A percentile compares a stretch with the other conserved stretches of the same genome.
phyloP scores from a whole-genome alignment of 2,113 vertebrate genomes.

The Siniperca chuatsi region DNA sequence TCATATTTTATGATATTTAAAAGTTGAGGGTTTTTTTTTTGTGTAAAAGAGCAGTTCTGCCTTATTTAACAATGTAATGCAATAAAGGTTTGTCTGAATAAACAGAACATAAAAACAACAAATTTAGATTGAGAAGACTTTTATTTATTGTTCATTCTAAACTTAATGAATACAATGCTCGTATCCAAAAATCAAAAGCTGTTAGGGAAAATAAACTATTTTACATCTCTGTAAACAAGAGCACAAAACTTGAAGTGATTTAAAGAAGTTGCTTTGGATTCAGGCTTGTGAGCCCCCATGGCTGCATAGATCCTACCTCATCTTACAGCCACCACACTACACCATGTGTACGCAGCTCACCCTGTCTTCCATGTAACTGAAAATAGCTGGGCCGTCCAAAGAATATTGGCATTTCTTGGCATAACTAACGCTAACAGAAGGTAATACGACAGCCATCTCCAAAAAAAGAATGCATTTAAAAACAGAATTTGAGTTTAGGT shows the following conservation, averaged over 20 bases:
- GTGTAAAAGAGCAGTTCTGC: conserved; percentile 73
- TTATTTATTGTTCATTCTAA: conserved; percentile 51
- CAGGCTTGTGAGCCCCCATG: conserved; percentile 33
- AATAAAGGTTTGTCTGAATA: conserved; percentile 82
- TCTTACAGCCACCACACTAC: conserved; percentile 8
- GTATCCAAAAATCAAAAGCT: conserved; percentile 66
- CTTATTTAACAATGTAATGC: conserved; percentile 84
- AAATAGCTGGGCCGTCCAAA: conserved; percentile 12
- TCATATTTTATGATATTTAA: conserved; percentile 81
- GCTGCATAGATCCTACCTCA: conserved; percentile 53
- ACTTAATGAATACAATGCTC: conserved; percentile 39
- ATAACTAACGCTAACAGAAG: background rate
- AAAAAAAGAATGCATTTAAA: conserved; percentile 13
- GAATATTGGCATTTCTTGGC: background rate
- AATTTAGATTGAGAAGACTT: conserved; percentile 41
- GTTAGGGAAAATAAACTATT: conserved; percentile 75
- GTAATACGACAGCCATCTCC: background rate
- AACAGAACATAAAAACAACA: conserved; percentile 66
- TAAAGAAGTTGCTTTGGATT: conserved; percentile 69
- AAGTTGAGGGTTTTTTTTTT: conserved; percentile 55
- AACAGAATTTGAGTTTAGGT: background rate
- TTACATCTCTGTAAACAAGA: conserved; percentile 72
- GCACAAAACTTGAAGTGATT: conserved; percentile 32
- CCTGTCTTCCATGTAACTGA: background rate
- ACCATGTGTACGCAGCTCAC: background rate